phyloP scores from a whole-genome alignment of 2,888 invertebrate species.

The Andrena marginata region DNA sequence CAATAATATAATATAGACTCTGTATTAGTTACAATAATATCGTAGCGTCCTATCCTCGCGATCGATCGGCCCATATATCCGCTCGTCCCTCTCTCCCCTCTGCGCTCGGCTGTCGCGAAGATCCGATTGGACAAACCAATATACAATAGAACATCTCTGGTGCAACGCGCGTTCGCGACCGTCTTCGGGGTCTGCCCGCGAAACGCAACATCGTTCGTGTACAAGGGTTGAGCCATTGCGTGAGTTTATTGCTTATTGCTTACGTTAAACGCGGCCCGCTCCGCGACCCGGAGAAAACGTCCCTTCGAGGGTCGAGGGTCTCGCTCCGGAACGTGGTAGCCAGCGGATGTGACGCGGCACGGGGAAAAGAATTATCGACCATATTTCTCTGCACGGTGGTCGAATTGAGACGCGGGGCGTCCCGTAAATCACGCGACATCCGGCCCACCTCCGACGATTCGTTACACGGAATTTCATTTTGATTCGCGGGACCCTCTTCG shows the following conservation, averaged over 20 bases:
- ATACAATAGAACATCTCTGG: slow-evolving; percentile 74
- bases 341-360: neutral
- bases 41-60: slow-evolving; percentile 66
- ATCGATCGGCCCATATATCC: slow-evolving; percentile 53
- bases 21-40: slow-evolving; percentile 84
- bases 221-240: slow-evolving; percentile 61
- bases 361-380: neutral
- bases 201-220: slow-evolving; percentile 56
- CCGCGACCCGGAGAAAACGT: slow-evolving; percentile 57
- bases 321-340: neutral
- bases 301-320: slow-evolving; percentile 20
- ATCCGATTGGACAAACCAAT: slow-evolving; percentile 65
- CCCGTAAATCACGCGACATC: slow-evolving; percentile 20
- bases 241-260: slow-evolving; percentile 82
- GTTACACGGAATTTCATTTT: slow-evolving; percentile 28
- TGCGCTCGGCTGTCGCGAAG: slow-evolving; percentile 35
- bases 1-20: slow-evolving; percentile 83
- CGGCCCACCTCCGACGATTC: neutral
- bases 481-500: slow-evolving; percentile 4
- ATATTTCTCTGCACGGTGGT: slow-evolving; percentile 5
- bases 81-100: slow-evolving; percentile 24
- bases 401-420: slow-evolving; percentile 10
- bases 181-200: slow-evolving; percentile 41
- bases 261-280: slow-evolving; percentile 72
- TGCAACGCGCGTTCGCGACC: slow-evolving; percentile 60